Base-by-base conservation (phyloP, 1,140 invertebrate species). In the Trialeurodes vaporariorum region DNA sequence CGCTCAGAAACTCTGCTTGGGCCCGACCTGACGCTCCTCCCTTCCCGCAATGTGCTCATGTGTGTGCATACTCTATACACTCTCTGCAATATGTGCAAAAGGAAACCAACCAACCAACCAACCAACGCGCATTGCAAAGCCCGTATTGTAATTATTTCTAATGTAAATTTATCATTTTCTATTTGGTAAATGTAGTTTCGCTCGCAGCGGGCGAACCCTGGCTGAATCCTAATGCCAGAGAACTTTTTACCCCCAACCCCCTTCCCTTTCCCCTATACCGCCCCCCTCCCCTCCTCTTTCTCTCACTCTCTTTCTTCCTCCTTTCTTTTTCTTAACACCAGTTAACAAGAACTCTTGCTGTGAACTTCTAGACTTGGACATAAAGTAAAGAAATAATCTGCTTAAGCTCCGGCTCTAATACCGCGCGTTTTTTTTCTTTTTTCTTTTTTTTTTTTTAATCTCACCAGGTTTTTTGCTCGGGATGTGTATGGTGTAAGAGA, bases 311-410 rank as follows among this genome's bases (percentile, higher is more conserved):
- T n/a, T 12, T 25, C 27, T 23, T 34, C 63, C 27, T 64, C 27
- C 63, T 26, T 59, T 23, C 25, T 59, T 65, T 59, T 21, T 34
- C 25, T 25, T 26, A 40, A 65, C 58, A 25, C 40, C 34, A n/a
- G 62, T 63, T 34, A 17, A 27, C 34, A 49, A 49, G 34, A 49
- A 49, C 65, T 66, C 59, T 40, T 59, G 24, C 49, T 26, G 61
- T 63, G 27, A 63, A 63, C 27, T 66, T 27, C 9, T 17, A 25
- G 27, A 21, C 61, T 63, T 25, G 61, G 34, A 49, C 34, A 63
- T 22, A 63, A 63, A 27, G 62, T 21, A 25, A 63, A 26, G 26
- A 63, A 27, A 25, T 24, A 27, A 63, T 61, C 24, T 61, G 60
- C 34, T 27, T 27, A 27, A 22, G 22, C 66, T 13, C 61, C 49